These are phyloP conservation scores for Cryptosula pallasiana DNA, from an alignment of 2,888 invertebrate genomes.

Conservation along the genomic window DNA sequence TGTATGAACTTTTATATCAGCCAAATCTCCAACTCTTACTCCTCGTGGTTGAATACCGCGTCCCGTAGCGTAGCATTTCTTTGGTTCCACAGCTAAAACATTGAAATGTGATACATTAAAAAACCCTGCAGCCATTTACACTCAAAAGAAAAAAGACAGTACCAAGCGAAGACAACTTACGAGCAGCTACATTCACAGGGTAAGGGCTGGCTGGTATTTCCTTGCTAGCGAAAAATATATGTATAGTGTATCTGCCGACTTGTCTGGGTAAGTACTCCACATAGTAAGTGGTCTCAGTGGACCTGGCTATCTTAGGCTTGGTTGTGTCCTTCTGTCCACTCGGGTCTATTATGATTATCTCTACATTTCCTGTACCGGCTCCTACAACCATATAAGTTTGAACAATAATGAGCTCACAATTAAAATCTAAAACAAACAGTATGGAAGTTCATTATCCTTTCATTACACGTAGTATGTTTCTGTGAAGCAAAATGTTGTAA, in stretches of 20 bases:
- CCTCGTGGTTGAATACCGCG: conserved; percentile 70
- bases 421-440: too few relatives aligned
- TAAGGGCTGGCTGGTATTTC: conserved; percentile 73
- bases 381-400: too few relatives aligned
- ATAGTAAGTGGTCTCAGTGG: conserved; percentile 61
- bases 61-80: conserved; percentile 70
- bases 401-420: too few relatives aligned
- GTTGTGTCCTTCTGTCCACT: conserved; percentile 67
- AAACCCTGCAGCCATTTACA: neutral
- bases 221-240: conserved; percentile 64
- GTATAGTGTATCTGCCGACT: conserved; percentile 71
- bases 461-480: too few relatives aligned
- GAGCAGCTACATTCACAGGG: conserved; percentile 67
- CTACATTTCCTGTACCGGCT: conserved; percentile 72
- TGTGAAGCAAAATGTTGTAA: too few relatives aligned
- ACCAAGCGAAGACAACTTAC: conserved; percentile 37
- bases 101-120: neutral
- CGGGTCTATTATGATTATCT: conserved; percentile 71
- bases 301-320: conserved; percentile 21
- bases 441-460: too few relatives aligned
- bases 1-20: conserved; percentile 69
- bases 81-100: conserved; percentile 61
- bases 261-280: conserved; percentile 66
- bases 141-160: neutral
- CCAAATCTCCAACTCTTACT: conserved; percentile 69